Percentiles rank a stretch among this genome's conserved stretches.
Evolutionary conservation across 2,113 vertebrate genomes (phyloP).

Genomic region (Centropus bengalensis): DNA sequence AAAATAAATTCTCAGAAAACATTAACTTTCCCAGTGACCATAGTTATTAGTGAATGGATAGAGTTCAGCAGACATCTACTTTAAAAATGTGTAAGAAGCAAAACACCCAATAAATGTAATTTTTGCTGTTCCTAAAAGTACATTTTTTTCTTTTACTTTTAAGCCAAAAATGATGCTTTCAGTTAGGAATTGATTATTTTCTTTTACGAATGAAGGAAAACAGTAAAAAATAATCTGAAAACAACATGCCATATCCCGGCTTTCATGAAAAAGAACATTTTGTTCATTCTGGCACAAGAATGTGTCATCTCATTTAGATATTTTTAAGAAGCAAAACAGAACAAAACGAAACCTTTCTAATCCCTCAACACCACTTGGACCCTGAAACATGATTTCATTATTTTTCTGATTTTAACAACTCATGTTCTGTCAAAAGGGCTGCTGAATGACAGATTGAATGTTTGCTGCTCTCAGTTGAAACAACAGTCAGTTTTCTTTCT

Average conservation of each 20-base stretch:
- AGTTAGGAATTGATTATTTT: not conserved
- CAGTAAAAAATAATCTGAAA: not conserved
- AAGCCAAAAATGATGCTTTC: not conserved
- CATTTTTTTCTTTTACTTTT: not conserved
- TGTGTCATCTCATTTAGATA: not conserved
- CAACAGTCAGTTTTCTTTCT: not conserved
- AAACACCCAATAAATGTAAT: not conserved
- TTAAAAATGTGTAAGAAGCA: not conserved
- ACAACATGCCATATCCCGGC: not conserved
- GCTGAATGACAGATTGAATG: not conserved
- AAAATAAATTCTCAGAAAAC: not conserved
- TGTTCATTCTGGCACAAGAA: not conserved
- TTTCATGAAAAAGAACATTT: slow-evolving; percentile 23
- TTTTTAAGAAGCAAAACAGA: slow-evolving; percentile 1
- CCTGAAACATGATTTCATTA: slow-evolving; percentile 14
- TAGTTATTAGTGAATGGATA: not conserved
- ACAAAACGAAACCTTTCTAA: not conserved
- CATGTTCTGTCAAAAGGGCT: not conserved
- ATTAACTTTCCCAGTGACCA: not conserved
- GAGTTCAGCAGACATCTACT: not conserved
- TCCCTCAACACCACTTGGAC: not conserved
- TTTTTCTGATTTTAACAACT: slow-evolving; percentile 18
- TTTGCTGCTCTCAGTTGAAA: not conserved
- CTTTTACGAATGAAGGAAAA: not conserved
- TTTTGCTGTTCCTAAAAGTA: not conserved